These are phyloP conservation scores for Philereme vetulata DNA, from an alignment of 2,888 invertebrate species.

Conservation along the genomic window DNA sequence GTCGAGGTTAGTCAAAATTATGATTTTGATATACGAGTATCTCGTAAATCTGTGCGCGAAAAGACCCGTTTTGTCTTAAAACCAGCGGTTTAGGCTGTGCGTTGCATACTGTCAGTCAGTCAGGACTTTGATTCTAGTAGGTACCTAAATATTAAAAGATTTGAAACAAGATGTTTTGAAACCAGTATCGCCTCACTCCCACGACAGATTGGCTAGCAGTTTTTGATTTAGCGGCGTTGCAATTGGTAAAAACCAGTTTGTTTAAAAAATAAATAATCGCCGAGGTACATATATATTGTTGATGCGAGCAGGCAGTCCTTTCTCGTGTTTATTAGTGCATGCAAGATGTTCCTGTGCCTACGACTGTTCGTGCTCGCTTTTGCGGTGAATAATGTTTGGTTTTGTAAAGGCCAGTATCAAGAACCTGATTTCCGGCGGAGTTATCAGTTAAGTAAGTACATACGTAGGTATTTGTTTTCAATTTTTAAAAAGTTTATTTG, in stretches of 20 bases:
- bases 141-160: not conserved
- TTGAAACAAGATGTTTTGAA: slow-evolving; percentile 1
- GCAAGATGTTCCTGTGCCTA: slow-evolving; percentile 50
- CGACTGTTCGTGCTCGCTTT: slow-evolving; percentile 44
- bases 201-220: not conserved
- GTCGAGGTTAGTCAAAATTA: too few species aligned
- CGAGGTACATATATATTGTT: slow-evolving; percentile 48
- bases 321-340: slow-evolving; percentile 47
- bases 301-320: slow-evolving; percentile 38
- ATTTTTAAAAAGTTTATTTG: too few species aligned
- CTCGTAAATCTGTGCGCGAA: too few species aligned
- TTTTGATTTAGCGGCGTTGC: slow-evolving; percentile 5
- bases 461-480: too few species aligned
- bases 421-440: slow-evolving; percentile 24
- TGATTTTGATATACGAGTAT: too few species aligned
- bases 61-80: too few species aligned
- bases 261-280: slow-evolving; percentile 42
- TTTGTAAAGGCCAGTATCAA: slow-evolving; percentile 46
- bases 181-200: slow-evolving; percentile 2
- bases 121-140: too few species aligned
- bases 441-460: slow-evolving; percentile 37
- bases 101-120: too few species aligned
- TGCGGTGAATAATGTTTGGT: slow-evolving; percentile 35
- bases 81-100: too few species aligned
- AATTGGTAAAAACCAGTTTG: slow-evolving; percentile 46